Percentiles rank a stretch among this genome's conserved stretches.
Evolutionary conservation across 2,888 invertebrate species (phyloP).

Genomic region (Drosophila pseudotalamancana): DNA sequence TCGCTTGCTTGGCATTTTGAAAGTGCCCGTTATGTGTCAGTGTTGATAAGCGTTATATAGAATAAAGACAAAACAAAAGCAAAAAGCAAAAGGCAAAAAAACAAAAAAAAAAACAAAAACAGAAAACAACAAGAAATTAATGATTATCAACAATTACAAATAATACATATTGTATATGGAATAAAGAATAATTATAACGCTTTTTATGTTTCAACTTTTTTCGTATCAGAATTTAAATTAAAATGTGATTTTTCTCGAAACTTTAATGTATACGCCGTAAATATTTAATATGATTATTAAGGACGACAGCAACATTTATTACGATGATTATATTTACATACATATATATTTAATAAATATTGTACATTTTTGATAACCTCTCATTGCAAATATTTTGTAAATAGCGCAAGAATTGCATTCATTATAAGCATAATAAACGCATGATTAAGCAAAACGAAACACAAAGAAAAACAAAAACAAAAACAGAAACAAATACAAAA

Average conservation of each 20-base stretch:
- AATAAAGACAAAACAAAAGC: background rate
- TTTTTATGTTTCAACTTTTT: conserved; percentile 72
- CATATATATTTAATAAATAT: conserved; percentile 70
- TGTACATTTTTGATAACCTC: conserved; percentile 79
- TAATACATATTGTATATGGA: conserved; percentile 53
- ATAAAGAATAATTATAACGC: conserved; percentile 52
- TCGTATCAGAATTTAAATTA: conserved; percentile 78
- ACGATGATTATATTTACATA: conserved; percentile 73
- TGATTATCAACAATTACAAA: conserved; percentile 39
- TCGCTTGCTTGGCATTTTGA: conserved; percentile 55
- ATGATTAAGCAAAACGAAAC: conserved; percentile 6
- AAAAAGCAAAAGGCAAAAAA: background rate
- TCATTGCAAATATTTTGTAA: conserved; percentile 71
- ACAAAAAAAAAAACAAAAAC: background rate
- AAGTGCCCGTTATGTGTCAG: conserved; percentile 46
- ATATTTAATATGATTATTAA: conserved; percentile 79
- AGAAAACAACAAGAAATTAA: conserved; percentile 20
- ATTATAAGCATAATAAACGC: conserved; percentile 43
- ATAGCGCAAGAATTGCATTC: conserved; percentile 56
- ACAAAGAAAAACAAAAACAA: background rate
- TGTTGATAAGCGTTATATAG: conserved; percentile 49
- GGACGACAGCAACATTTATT: conserved; percentile 68
- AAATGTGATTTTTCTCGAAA: conserved; percentile 82
- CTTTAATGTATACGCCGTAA: conserved; percentile 81
- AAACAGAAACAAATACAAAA: conserved; percentile 1